phyloP scores from a whole-genome alignment of 2,888 invertebrate genomes.

The Timema podura region DNA sequence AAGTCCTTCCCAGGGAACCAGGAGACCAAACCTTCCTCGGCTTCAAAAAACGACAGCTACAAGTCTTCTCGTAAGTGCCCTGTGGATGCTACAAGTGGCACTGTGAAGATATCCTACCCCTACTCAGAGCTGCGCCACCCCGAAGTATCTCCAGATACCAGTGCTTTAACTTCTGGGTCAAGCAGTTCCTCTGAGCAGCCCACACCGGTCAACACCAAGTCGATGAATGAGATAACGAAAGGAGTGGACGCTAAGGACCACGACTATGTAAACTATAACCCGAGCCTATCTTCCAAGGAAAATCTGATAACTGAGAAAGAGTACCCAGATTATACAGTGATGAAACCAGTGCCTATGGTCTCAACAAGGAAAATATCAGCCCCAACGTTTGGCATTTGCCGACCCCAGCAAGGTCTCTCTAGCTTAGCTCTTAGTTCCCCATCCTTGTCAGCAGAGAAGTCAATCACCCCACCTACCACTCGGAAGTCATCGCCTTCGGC shows the following conservation, averaged over 20 bases:
- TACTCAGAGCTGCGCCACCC: constrained; percentile 27
- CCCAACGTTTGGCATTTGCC: constrained; percentile 12
- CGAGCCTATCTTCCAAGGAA: constrained; percentile 2
- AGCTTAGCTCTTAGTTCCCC: constrained; percentile 13
- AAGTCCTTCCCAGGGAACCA: constrained; percentile 44
- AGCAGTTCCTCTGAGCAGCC: constrained; percentile 37
- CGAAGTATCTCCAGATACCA: constrained; percentile 34
- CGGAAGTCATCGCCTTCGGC: not conserved
- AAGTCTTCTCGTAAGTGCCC: constrained; percentile 40
- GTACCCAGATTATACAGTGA: constrained; percentile 39
- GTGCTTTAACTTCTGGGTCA: constrained; percentile 37
- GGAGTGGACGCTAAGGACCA: constrained; percentile 38
- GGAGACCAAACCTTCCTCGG: not conserved
- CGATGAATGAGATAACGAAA: constrained; percentile 37
- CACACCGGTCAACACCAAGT: constrained; percentile 42
- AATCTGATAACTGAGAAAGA: constrained; percentile 36
- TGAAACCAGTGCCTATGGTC: constrained; percentile 30
- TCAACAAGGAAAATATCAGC: constrained; percentile 26
- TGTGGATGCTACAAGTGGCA: constrained; percentile 42
- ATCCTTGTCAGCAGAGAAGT: constrained; percentile 3
- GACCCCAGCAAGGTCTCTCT: constrained; percentile 3
- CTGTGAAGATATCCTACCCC: constrained; percentile 35
- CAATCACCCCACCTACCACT: not conserved
- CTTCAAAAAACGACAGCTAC: constrained; percentile 28
- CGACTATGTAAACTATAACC: constrained; percentile 25